Percentiles rank a stretch among this genome's conserved stretches.
These are phyloP conservation scores for Chalcis sispes DNA, from an alignment of 2,888 invertebrate species.

Conservation along the genomic window DNA sequence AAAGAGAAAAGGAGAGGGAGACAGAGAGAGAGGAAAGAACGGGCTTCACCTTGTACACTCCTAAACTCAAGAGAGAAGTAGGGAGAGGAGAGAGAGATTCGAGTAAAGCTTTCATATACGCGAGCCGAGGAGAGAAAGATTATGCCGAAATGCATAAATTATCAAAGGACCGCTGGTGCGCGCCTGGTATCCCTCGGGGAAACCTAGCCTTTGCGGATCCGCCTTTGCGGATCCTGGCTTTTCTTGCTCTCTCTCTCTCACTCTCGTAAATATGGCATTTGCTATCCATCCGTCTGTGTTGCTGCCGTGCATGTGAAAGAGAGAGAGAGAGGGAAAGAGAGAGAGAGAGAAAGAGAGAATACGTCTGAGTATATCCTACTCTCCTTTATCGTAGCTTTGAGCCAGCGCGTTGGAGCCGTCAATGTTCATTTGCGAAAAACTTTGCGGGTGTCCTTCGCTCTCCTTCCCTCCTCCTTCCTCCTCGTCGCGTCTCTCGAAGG, in stretches of 20 bases:
- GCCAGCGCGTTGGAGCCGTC: constrained; percentile 9
- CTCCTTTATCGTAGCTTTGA: constrained; percentile 27
- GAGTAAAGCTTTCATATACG: constrained; percentile 55
- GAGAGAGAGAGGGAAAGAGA: too few species aligned
- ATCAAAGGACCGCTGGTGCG: constrained; percentile 63
- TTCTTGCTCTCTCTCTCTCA: constrained; percentile 13
- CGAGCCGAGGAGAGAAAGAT: constrained; percentile 62
- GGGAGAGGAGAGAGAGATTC: too few species aligned
- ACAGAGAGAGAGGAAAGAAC: constrained; percentile 23
- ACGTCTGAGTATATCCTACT: too few species aligned
- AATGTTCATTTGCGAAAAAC: constrained; percentile 48
- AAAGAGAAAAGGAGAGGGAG: neutral
- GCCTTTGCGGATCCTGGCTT: constrained; percentile 29
- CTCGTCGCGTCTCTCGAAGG: neutral
- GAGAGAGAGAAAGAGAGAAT: too few species aligned
- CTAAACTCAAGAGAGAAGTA: too few species aligned
- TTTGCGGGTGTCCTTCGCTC: constrained; percentile 5
- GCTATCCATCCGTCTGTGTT: neutral
- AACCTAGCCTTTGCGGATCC: constrained; percentile 14
- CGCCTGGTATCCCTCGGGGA: constrained; percentile 30
- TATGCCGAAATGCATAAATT: constrained; percentile 71
- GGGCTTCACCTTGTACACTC: constrained; percentile 27
- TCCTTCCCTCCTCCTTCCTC: too few species aligned
- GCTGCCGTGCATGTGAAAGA: constrained; percentile 22
- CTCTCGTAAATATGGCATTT: constrained; percentile 43